Evolutionary conservation across 2,113 vertebrate species (phyloP).

Genomic region (Hyla sarda): DNA sequence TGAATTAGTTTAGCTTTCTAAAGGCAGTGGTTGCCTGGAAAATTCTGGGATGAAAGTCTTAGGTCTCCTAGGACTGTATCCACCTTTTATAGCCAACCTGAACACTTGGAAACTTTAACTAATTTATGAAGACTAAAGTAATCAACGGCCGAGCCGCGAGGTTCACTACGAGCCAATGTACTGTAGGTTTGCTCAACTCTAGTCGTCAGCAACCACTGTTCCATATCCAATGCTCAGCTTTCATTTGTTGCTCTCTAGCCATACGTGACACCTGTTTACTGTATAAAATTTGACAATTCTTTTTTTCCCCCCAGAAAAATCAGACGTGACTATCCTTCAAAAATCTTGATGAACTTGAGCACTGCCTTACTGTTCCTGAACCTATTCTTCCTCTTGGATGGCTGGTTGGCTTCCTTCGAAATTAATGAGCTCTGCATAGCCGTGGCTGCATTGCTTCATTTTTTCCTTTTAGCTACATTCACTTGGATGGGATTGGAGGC

Average conservation of each 20-base stretch:
- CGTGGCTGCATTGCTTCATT: conserved; percentile 86
- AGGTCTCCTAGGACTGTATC: no score
- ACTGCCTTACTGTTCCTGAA: conserved; percentile 91
- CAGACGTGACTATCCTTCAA: conserved; percentile 95
- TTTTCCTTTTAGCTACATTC: conserved; percentile 92
- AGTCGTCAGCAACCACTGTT: no score
- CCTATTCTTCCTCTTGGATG: conserved; percentile 88
- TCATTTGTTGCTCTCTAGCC: neutral
- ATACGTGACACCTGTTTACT: no score
- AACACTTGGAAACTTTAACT: no score
- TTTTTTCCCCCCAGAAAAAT: conserved; percentile 78
- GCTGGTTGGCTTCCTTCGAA: conserved; percentile 86
- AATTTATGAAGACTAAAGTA: no score
- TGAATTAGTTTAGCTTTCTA: no score
- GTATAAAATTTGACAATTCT: neutral
- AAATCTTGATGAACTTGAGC: conserved; percentile 98
- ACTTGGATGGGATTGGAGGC: conserved; percentile 99
- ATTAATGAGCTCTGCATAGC: conserved; percentile 80
- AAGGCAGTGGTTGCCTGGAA: no score
- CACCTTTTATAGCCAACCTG: no score
- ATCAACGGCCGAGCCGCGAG: no score
- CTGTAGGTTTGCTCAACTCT: no score
- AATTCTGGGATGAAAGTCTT: no score
- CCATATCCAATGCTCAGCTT: rapidly evolving
- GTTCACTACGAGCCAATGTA: no score